Base-by-base conservation (phyloP, 2,113 vertebrate species). In the Engystomops pustulosus region DNA sequence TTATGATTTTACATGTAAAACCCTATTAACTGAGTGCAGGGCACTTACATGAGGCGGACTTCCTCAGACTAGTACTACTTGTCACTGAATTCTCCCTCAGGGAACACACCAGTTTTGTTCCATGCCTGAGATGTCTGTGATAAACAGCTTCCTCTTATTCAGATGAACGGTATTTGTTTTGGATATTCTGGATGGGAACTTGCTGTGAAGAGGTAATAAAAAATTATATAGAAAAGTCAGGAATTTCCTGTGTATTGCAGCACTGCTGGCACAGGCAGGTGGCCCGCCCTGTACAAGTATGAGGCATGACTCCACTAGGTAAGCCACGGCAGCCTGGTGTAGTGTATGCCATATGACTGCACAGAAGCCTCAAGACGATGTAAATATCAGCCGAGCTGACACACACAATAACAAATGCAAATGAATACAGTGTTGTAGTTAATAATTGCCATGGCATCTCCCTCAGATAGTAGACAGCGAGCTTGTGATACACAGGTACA, bases 101-200 rank as follows among this genome's bases (percentile, higher is more conserved):
- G 74, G 72, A 68, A 55, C 38, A 67, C 23, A 76, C 7, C 60
- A 3, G 25, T 49, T 68, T 76, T 76, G 47, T 47, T 78, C 62
- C 62, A 34, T 70, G 60, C 58, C 74, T 55, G 65, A 76, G 51
- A 79, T 84, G 62, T 84, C 45, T 79, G 74, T 45, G 83, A 84
- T 84, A 84, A 84, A 70, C 47, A 58, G 18, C 75, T 84, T 84
- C 83, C 83, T 79, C 83, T 79, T 84, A 79, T 78, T 84, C 83
- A 84, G 30, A 45, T 53, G 82, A 69, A 69, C 34, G 25, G 34
- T 78, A 84, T 84, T 84, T 84, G 45, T 55, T 70, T 70, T 84
- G 62, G 74, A 55, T 77, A 23, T 84, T 78, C 62, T 70, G 62
- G 49, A 84, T 84, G 65, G 62, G 83, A 84, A 58, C 74, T 32